Conservation (phyloP, 1,140 invertebrate species). For the Lutraria rhynchaena region DNA sequence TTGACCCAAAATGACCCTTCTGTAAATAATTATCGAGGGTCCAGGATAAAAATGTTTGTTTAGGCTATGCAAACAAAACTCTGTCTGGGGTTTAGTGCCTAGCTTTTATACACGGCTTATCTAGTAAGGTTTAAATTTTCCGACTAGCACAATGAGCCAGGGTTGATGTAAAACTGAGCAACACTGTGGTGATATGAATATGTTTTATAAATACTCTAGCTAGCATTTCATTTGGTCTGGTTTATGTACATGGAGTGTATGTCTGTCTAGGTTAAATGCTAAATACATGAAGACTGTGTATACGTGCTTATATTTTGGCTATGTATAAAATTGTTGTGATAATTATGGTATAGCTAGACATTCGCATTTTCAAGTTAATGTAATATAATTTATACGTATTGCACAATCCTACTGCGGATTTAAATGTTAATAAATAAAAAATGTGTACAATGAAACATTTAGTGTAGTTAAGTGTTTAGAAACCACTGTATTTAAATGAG, state of each 20-base stretch:
- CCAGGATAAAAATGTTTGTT: background rate
- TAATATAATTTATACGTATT: no score
- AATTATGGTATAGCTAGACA: no score
- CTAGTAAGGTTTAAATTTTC: conserved; percentile 1
- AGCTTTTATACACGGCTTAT: background rate
- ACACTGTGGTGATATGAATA: conserved; percentile 19
- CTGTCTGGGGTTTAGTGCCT: no score
- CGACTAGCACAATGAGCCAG: conserved; percentile 4
- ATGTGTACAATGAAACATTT: no score
- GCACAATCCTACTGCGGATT: no score
- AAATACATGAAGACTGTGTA: conserved; percentile 20
- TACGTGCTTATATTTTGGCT: no score
- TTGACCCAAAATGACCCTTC: conserved; percentile 20
- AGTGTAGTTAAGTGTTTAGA: no score
- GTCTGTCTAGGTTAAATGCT: conserved; percentile 11
- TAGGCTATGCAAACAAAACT: background rate
- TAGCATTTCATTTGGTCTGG: conserved; percentile 22
- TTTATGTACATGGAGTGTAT: conserved; percentile 23
- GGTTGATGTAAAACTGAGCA: conserved; percentile 16
- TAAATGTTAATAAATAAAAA: no score
- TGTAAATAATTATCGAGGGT: no score
- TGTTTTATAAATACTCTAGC: conserved; percentile 38
- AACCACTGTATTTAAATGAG: no score
- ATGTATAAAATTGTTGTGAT: no score
- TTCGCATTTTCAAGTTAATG: no score